phyloP scores from a whole-genome alignment of 1,140 invertebrate genomes.

The Solen grandis region DNA sequence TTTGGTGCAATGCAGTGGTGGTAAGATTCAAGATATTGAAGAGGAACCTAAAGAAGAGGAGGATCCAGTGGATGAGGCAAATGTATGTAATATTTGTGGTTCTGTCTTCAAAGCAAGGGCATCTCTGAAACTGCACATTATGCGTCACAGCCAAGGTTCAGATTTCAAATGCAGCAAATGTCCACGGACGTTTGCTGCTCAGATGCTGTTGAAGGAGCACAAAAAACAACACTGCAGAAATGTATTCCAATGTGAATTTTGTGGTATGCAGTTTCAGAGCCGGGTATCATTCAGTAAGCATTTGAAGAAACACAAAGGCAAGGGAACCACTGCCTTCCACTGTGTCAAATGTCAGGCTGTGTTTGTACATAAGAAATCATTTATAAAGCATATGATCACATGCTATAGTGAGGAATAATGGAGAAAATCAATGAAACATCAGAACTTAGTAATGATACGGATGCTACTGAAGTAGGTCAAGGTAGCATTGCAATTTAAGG shows the following conservation, averaged over 20 bases:
- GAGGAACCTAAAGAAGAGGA: background rate
- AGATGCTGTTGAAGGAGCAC: background rate
- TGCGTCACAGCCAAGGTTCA: background rate
- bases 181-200: background rate
- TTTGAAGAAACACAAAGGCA: too few relatives aligned
- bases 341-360: too few relatives aligned
- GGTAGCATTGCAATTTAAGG: too few relatives aligned
- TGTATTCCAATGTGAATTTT: background rate
- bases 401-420: too few relatives aligned
- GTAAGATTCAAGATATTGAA: background rate
- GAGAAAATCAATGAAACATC: too few relatives aligned
- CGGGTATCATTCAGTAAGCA: too few relatives aligned
- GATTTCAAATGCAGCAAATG: background rate
- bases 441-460: too few relatives aligned
- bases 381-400: too few relatives aligned
- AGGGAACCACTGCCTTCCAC: too few relatives aligned
- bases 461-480: too few relatives aligned
- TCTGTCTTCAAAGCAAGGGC: background rate
- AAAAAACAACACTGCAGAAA: background rate
- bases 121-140: background rate
- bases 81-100: background rate
- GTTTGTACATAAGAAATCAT: too few relatives aligned
- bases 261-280: background rate
- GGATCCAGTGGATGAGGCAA: background rate
- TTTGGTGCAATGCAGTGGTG: background rate